These are phyloP conservation scores for Incurvaria masculella DNA, from an alignment of 2,888 invertebrate species.

Conservation along the genomic window DNA sequence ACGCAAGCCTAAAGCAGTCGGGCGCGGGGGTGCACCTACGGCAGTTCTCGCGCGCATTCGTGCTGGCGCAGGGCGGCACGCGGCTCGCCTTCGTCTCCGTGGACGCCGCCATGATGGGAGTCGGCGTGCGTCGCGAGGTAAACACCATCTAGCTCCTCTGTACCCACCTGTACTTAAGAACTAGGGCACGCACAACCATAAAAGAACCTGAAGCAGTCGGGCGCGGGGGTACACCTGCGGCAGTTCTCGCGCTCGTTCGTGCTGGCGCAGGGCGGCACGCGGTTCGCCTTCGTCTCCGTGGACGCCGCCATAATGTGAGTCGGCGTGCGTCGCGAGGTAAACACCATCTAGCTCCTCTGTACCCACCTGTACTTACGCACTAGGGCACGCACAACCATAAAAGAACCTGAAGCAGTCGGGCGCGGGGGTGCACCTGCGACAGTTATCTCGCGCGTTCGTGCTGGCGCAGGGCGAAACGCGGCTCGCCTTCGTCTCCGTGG, in stretches of 20 bases:
- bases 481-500: conserved; percentile 79
- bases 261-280: conserved; percentile 63
- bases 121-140: conserved; percentile 76
- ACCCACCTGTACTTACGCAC: too few species aligned
- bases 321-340: conserved; percentile 76
- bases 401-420: conserved; percentile 77
- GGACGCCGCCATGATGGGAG: conserved; percentile 86
- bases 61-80: conserved; percentile 66
- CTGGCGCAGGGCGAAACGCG: conserved; percentile 68
- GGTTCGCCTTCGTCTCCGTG: conserved; percentile 78
- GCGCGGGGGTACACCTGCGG: conserved; percentile 81
- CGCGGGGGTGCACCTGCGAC: conserved; percentile 80
- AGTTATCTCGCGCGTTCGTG: conserved; percentile 84
- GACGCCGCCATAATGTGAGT: conserved; percentile 89
- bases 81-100: conserved; percentile 80
- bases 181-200: too few species aligned
- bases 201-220: conserved; percentile 74
- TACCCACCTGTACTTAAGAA: too few species aligned
- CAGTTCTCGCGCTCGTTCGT: conserved; percentile 87
- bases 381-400: too few species aligned
- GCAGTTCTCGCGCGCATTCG: conserved; percentile 83
- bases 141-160: too few species aligned
- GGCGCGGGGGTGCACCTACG: conserved; percentile 84
- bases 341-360: too few species aligned
- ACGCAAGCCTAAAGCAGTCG: conserved; percentile 70